These are phyloP conservation scores for Hephaestus fuliginosus DNA, from an alignment of 2,797 vertebrate genomes.

Conservation along the genomic window DNA sequence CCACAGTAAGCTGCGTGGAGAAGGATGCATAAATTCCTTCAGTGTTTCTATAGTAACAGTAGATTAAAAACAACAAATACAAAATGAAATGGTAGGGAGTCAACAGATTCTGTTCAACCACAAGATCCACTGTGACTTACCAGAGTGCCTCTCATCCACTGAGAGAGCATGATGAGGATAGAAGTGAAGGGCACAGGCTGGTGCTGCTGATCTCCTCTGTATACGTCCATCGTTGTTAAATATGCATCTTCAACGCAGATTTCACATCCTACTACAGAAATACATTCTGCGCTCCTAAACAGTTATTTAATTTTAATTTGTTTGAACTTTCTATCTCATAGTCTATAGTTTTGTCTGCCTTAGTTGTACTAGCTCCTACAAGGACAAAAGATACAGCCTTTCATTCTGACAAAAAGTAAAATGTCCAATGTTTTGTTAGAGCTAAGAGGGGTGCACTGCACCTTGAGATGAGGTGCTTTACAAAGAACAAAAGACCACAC, in stretches of 20 bases:
- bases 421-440: conserved; percentile 5
- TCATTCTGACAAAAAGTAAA: neutral
- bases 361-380: neutral
- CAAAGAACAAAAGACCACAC: neutral
- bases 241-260: neutral
- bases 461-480: conserved; percentile 3
- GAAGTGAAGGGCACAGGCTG: conserved; percentile 49
- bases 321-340: neutral
- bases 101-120: conserved; percentile 17
- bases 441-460: neutral
- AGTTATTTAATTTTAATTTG: too few relatives aligned
- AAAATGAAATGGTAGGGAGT: conserved; percentile 41
- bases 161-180: conserved; percentile 43
- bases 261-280: neutral
- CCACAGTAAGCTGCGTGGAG: conserved; percentile 7
- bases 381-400: neutral
- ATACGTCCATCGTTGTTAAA: conserved; percentile 31
- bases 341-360: neutral
- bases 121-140: conserved; percentile 24
- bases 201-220: conserved; percentile 41
- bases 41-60: conserved; percentile 64
- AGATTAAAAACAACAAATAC: conserved; percentile 29
- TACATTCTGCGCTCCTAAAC: neutral
- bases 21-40: conserved; percentile 38
- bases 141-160: conserved; percentile 41